A percentile compares a stretch with the other conserved stretches of the same genome.
Conservation (phyloP, 2,113 vertebrate species). For the Gasterosteus nipponicus region DNA sequence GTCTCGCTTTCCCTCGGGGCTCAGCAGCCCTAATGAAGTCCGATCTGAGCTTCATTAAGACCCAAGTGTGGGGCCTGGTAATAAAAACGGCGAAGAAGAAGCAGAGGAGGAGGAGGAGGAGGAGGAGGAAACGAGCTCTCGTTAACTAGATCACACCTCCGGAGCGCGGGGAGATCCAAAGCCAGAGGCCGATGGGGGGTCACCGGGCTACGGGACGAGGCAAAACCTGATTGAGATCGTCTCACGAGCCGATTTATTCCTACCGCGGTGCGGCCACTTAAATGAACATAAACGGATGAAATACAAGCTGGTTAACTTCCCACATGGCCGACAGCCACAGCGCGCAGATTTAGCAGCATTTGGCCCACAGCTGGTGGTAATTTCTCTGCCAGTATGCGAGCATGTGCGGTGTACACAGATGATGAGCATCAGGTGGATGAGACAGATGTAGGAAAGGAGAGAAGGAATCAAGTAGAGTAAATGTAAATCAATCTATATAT, state of each 20-base stretch:
- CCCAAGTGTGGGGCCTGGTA: conserved; percentile 46
- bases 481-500: background rate
- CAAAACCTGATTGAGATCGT: conserved; percentile 13
- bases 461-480: background rate
- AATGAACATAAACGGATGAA: conserved; percentile 21
- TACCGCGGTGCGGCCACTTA: conserved; percentile 17
- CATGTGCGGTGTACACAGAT: background rate
- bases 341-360: conserved; percentile 39
- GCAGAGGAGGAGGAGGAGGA: background rate
- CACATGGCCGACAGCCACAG: conserved; percentile 33
- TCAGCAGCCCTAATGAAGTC: conserved; percentile 73
- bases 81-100: conserved; percentile 35
- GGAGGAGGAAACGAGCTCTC: conserved; percentile 29
- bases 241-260: conserved; percentile 14
- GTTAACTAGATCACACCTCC: conserved; percentile 63
- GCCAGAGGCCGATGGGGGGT: conserved; percentile 9
- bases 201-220: background rate
- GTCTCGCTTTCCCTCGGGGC: conserved; percentile 53
- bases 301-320: conserved; percentile 26
- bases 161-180: conserved; percentile 45
- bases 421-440: conserved; percentile 31
- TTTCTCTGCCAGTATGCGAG: conserved; percentile 19
- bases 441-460: conserved; percentile 7
- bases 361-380: conserved; percentile 48
- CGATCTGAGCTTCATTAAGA: conserved; percentile 72